Conservation (phyloP, 2,888 invertebrate genomes). For the Parnassius orleans region DNA sequence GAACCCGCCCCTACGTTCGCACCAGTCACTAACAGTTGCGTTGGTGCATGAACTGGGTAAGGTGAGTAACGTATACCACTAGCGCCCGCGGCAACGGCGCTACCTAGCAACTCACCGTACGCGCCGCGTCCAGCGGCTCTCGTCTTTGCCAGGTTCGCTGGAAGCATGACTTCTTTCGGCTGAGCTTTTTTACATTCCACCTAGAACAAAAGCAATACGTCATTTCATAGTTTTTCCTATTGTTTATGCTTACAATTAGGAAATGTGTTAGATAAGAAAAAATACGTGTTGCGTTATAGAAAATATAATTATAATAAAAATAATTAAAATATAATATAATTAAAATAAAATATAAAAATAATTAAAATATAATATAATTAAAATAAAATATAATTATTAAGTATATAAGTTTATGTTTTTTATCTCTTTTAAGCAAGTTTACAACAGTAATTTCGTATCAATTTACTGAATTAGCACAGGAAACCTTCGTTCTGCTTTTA, state of each 20-base stretch:
- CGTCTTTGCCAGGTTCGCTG: conserved; percentile 97
- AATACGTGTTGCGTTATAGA: too few species aligned
- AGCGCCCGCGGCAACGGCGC: conserved; percentile 82
- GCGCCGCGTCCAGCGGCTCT: conserved; percentile 96
- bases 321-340: too few species aligned
- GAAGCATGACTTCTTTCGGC: conserved; percentile 99
- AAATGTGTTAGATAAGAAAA: too few species aligned
- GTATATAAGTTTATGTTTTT: too few species aligned
- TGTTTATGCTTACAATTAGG: too few species aligned
- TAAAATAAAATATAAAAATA: too few species aligned
- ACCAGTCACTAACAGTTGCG: conserved; percentile 69
- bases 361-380: too few species aligned
- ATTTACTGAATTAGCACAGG: neutral
- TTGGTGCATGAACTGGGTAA: conserved; percentile 80
- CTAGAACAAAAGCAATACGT: conserved; percentile 78
- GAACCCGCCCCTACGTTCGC: conserved; percentile 59
- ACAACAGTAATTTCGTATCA: neutral
- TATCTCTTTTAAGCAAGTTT: too few species aligned
- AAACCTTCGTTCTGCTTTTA: conserved; percentile 26
- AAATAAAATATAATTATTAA: too few species aligned
- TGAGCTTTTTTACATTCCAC: conserved; percentile 99
- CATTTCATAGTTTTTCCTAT: too few species aligned
- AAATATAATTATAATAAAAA: too few species aligned
- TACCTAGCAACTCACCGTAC: conserved; percentile 98
- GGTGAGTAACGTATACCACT: conserved; percentile 83